A percentile compares a stretch with the other conserved stretches of the same genome.
These are phyloP conservation scores for Candoia aspera DNA, from an alignment of 2,113 vertebrate genomes.

Conservation along the genomic window DNA sequence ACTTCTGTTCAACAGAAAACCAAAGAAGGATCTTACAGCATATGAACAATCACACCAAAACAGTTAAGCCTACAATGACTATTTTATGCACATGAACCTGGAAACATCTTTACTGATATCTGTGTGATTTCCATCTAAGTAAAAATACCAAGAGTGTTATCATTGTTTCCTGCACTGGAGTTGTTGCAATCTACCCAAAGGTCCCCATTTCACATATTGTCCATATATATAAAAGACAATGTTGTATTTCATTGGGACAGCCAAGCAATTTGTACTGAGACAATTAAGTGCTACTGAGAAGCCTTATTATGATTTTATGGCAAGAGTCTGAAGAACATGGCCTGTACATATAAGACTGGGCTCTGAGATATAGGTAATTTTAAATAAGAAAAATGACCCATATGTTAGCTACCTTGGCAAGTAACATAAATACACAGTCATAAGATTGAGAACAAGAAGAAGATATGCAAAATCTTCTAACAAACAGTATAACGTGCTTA, in stretches of 20 bases:
- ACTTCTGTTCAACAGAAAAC: not conserved
- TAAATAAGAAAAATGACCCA: not conserved
- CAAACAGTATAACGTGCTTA: conserved; percentile 29
- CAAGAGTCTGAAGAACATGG: not conserved
- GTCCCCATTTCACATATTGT: not conserved
- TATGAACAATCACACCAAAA: not conserved
- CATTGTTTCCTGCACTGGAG: not conserved
- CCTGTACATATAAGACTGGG: too few species aligned
- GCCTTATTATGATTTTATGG: too few species aligned
- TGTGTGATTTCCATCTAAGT: not conserved
- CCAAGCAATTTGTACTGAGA: not conserved
- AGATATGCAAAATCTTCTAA: conserved; percentile 12
- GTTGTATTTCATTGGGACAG: too few species aligned
- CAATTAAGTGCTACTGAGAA: not conserved
- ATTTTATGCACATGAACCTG: not conserved
- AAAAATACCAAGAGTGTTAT: not conserved
- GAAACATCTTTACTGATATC: not conserved
- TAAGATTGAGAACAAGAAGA: not conserved
- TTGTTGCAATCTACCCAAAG: not conserved
- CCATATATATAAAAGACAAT: not conserved
- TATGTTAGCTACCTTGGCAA: not conserved
- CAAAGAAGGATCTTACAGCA: not conserved
- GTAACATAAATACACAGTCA: not conserved
- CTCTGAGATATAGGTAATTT: not conserved
- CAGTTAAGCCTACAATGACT: not conserved